Conservation (phyloP, 2,797 vertebrate genomes). For the Steatocranus sp. region DNA sequence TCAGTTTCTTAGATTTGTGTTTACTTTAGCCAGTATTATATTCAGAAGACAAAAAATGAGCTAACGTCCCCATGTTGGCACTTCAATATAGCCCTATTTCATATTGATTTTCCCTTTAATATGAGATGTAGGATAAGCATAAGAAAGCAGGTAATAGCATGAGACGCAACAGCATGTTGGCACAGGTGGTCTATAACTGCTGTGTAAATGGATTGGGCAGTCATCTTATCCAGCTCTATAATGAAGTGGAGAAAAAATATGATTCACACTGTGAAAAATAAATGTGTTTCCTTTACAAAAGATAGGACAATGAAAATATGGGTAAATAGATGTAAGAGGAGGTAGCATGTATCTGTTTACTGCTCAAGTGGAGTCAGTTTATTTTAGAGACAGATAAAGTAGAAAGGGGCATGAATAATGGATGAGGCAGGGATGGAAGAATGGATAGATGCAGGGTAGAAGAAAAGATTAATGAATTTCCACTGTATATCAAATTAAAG, state of each 20-base stretch:
- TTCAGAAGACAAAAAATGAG: not conserved
- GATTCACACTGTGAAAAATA: constrained; percentile 4
- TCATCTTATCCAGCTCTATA: constrained; percentile 1
- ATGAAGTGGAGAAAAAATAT: not conserved
- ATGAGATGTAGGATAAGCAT: constrained; percentile 27
- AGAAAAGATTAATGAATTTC: constrained; percentile 41
- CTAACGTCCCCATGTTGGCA: not conserved
- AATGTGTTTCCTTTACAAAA: constrained; percentile 21
- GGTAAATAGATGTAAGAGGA: constrained; percentile 32
- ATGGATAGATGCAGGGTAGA: constrained; percentile 21
- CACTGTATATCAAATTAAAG: constrained; percentile 24
- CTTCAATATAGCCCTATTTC: not conserved
- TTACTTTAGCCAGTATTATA: not conserved
- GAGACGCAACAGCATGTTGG: constrained; percentile 2
- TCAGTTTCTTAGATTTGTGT: not conserved
- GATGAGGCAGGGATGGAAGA: constrained; percentile 34
- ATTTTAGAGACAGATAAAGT: constrained; percentile 44
- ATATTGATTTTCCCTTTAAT: constrained; percentile 39
- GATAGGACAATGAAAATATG: constrained; percentile 22
- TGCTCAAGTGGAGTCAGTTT: constrained; percentile 40
- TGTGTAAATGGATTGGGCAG: constrained; percentile 28
- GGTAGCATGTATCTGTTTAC: constrained; percentile 48
- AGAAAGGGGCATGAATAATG: constrained; percentile 51
- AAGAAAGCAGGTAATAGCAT: constrained; percentile 24
- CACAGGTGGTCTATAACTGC: constrained; percentile 38